Conservation (phyloP, 2,113 vertebrate genomes). For the Papio anubis region DNA sequence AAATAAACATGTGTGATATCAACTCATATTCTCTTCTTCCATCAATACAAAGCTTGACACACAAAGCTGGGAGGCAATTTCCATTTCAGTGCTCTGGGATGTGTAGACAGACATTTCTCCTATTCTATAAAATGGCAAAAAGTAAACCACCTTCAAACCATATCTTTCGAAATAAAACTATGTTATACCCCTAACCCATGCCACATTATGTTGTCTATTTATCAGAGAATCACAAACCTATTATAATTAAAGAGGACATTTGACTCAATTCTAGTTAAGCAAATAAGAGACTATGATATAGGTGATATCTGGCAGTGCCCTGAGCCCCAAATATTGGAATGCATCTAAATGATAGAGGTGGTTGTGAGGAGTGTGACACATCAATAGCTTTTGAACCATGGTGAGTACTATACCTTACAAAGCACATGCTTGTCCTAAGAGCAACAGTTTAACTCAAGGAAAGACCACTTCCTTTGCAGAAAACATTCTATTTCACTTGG, state of each 20-base stretch:
- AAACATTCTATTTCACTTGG: background rate
- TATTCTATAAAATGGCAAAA: background rate
- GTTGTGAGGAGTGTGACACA: background rate
- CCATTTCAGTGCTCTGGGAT: background rate
- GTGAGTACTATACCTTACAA: background rate
- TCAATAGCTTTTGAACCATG: background rate
- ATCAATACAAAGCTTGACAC: background rate
- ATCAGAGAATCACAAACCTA: background rate
- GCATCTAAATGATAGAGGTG: background rate
- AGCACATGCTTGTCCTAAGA: background rate
- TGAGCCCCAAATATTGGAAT: background rate
- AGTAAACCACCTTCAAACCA: background rate
- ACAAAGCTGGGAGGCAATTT: background rate
- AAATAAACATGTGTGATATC: background rate
- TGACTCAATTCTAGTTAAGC: background rate
- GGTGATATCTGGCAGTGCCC: background rate
- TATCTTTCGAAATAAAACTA: constrained; percentile 4
- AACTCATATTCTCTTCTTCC: background rate
- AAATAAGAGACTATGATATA: background rate
- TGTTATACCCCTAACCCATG: background rate
- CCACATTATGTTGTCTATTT: background rate
- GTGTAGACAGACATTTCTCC: background rate
- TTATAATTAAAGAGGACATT: background rate
- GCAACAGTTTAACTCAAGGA: background rate
- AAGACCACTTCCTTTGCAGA: background rate